These are phyloP conservation scores for Proteles cristata DNA, from an alignment of 2,113 vertebrate species.

Conservation along the genomic window DNA sequence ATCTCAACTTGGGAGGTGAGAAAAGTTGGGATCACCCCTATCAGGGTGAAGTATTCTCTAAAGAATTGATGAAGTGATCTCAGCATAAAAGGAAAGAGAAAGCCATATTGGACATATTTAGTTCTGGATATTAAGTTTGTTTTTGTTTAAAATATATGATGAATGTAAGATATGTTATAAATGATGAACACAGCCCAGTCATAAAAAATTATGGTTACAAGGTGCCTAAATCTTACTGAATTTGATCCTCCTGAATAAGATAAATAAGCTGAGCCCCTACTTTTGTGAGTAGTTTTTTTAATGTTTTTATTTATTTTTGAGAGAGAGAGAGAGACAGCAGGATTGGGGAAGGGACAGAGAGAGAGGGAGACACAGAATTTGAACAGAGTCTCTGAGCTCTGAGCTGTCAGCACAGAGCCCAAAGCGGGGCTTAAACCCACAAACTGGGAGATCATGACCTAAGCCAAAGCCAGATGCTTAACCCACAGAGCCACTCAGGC, in stretches of 20 bases:
- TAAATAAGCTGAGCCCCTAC: background rate
- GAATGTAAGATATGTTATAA: background rate
- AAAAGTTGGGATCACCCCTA: background rate
- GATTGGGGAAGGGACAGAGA: too few species aligned
- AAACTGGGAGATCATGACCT: too few species aligned
- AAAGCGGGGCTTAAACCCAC: too few species aligned
- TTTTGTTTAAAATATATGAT: conserved; percentile 8
- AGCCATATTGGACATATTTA: background rate
- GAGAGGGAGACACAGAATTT: too few species aligned
- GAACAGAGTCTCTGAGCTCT: too few species aligned
- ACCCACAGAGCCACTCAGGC: too few species aligned
- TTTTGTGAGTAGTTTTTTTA: background rate
- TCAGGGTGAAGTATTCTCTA: background rate
- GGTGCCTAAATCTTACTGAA: background rate
- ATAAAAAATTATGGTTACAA: background rate
- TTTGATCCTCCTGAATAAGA: background rate
- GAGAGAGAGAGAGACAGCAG: too few species aligned
- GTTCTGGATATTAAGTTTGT: background rate
- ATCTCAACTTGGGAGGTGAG: background rate
- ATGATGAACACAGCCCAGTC: background rate
- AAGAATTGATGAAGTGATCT: background rate
- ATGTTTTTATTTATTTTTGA: too few species aligned
- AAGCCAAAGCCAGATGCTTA: too few species aligned
- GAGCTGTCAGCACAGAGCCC: too few species aligned
- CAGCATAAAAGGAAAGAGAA: background rate